phyloP scores from a whole-genome alignment of 2,888 invertebrate species.

The Hetaerina titia region DNA sequence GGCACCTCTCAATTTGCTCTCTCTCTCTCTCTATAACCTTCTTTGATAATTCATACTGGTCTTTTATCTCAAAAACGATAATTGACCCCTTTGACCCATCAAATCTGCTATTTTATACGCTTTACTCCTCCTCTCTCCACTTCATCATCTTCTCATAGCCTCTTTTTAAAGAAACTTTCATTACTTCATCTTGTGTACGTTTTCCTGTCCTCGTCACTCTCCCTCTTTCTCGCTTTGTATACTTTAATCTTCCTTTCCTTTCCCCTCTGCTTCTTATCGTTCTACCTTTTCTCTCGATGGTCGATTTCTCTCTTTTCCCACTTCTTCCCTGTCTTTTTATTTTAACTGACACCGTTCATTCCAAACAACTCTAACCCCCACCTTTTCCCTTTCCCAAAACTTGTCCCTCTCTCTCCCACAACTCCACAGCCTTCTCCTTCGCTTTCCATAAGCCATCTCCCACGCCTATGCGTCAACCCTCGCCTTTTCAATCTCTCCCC shows the following conservation, averaged over 20 bases:
- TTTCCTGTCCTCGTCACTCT: neutral
- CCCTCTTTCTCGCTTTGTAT: neutral
- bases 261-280: neutral
- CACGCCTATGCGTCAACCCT: neutral
- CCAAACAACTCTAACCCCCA: neutral
- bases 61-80: neutral
- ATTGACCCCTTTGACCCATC: slow-evolving; percentile 1
- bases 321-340: neutral
- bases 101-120: neutral
- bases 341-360: too few relatives aligned
- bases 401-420: neutral
- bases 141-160: neutral
- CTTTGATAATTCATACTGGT: slow-evolving; percentile 15
- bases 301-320: neutral
- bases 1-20: neutral
- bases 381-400: neutral
- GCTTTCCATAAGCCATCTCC: neutral
- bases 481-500: neutral
- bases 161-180: too few relatives aligned
- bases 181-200: too few relatives aligned
- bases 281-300: neutral
- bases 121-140: neutral
- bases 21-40: neutral
- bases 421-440: neutral
- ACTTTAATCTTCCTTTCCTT: neutral